Percentiles rank a stretch among this genome's conserved stretches.
Conservation (phyloP, 2,888 invertebrate genomes). For the Nematopogon swammerdamellus region DNA sequence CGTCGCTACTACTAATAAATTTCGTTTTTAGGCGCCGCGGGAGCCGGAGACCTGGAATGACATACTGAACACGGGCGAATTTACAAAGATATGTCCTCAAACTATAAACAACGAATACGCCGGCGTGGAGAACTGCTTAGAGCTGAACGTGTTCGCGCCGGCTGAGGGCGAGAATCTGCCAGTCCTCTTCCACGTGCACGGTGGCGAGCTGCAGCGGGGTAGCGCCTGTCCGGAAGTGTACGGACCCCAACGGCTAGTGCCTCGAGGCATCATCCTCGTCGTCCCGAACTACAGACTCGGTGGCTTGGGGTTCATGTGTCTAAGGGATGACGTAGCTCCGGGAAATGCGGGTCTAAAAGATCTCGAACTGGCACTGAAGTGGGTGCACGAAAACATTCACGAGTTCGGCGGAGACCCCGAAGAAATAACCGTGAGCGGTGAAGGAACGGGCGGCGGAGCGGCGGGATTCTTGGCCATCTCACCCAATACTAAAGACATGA, state of each 20-base stretch:
- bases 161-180: conserved; percentile 14
- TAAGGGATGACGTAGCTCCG: conserved; percentile 27
- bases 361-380: conserved; percentile 29
- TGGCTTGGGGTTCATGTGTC: conserved; percentile 36
- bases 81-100: conserved; percentile 30
- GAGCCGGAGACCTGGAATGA: conserved; percentile 16
- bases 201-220: conserved; percentile 26
- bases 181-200: conserved; percentile 39
- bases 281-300: conserved; percentile 40
- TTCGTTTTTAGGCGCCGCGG: conserved; percentile 23
- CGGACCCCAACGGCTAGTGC: conserved; percentile 31
- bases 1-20: too few species aligned
- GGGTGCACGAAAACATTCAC: conserved; percentile 29
- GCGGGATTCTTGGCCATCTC: conserved; percentile 31
- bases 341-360: conserved; percentile 43
- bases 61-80: conserved; percentile 17
- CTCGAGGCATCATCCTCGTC: conserved; percentile 27
- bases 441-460: conserved; percentile 29
- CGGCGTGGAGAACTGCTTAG: conserved; percentile 31
- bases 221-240: conserved; percentile 31
- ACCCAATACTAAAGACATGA: conserved; percentile 20
- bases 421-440: conserved; percentile 34
- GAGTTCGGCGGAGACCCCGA: conserved; percentile 32
- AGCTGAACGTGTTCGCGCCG: conserved; percentile 33
- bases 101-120: conserved; percentile 14